Conservation (phyloP, 2,113 vertebrate genomes). For the Neopipo cinnamomea region DNA sequence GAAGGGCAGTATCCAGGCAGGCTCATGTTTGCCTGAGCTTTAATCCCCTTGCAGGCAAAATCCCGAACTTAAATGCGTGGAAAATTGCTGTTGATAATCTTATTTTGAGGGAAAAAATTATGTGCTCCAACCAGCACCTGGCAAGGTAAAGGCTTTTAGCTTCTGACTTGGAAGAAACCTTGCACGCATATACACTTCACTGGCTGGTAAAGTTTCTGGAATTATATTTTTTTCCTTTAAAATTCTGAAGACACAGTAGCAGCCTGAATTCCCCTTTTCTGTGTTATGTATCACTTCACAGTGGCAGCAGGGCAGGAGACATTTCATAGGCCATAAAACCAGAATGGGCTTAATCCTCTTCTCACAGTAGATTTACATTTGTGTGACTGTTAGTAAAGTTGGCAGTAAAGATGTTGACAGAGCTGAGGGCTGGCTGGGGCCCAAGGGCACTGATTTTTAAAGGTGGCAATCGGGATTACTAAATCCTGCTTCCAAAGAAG, state of each 20-base stretch:
- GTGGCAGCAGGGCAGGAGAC: neutral
- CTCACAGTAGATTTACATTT: slow-evolving; percentile 56
- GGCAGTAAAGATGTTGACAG: slow-evolving; percentile 54
- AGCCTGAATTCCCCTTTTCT: neutral
- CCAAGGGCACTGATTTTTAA: slow-evolving; percentile 54
- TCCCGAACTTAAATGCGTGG: slow-evolving; percentile 45
- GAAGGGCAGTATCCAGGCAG: neutral
- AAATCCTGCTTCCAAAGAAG: slow-evolving; percentile 33
- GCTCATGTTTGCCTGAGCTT: neutral
- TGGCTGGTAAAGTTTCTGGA: neutral
- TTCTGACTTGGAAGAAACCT: neutral
- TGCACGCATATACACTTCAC: neutral
- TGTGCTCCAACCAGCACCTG: neutral
- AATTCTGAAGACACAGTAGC: neutral
- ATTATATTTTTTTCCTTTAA: neutral
- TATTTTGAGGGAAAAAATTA: slow-evolving; percentile 20
- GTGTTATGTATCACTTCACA: neutral
- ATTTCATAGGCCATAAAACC: slow-evolving; percentile 50
- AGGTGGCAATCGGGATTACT: slow-evolving; percentile 23
- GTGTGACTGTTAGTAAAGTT: slow-evolving; percentile 53
- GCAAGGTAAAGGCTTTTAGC: neutral
- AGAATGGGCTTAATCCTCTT: slow-evolving; percentile 55
- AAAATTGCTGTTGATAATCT: slow-evolving; percentile 61
- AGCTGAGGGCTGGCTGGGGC: slow-evolving; percentile 28
- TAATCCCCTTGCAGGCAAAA: slow-evolving; percentile 32